Evolutionary conservation across 2,113 vertebrate species (phyloP).

Genomic region (Cephalopterus ornatus): DNA sequence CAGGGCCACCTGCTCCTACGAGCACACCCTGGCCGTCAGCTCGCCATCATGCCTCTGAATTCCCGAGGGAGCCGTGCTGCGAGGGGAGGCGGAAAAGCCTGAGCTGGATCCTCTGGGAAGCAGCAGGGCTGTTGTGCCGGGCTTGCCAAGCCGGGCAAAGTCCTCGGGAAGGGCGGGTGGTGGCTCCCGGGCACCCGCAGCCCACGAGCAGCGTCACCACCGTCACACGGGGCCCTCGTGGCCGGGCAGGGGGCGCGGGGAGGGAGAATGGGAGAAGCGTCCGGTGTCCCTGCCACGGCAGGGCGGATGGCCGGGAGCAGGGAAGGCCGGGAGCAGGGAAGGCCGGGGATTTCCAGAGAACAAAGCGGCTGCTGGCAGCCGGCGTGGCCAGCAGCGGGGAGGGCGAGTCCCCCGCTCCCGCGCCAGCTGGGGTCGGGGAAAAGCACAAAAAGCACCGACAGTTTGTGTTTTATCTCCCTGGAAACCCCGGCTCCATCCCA

Average conservation of each 20-base stretch:
- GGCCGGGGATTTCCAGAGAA: constrained; percentile 54
- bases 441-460: neutral
- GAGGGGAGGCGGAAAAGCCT: neutral
- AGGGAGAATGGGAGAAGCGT: neutral
- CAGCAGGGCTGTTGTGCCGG: neutral
- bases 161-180: neutral
- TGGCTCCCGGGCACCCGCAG: neutral
- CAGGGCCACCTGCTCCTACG: neutral
- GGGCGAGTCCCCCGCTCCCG: neutral
- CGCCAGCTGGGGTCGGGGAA: constrained; percentile 13
- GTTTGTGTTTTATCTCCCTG: constrained; percentile 47
- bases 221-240: neutral
- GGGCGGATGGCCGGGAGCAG: neutral
- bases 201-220: fast-evolving
- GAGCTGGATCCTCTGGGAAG: neutral
- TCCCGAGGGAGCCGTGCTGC: neutral
- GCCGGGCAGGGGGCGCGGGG: fast-evolving
- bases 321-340: neutral
- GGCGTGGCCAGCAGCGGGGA: neutral
- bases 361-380: constrained; percentile 52
- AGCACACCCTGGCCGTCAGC: neutral
- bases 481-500: constrained; percentile 4
- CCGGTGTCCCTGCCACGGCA: fast-evolving
- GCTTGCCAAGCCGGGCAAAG: constrained; percentile 16
- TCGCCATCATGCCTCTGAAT: fast-evolving